Conservation (phyloP, 2,888 invertebrate species). For the Patella ulyssiponensis region DNA sequence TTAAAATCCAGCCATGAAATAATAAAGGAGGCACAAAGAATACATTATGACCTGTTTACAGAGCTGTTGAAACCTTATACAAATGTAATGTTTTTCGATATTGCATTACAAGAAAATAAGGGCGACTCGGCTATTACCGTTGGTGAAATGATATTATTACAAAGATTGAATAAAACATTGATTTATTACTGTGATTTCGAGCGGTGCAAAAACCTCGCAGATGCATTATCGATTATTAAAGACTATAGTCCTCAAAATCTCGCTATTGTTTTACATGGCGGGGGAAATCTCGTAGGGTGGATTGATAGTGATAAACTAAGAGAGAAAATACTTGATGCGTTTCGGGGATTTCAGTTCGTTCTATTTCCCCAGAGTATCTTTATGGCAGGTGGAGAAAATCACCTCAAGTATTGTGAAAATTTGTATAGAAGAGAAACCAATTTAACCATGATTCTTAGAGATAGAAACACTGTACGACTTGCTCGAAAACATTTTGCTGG, state of each 20-base stretch:
- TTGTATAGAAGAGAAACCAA: background rate
- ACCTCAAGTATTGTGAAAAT: background rate
- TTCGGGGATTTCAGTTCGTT: background rate
- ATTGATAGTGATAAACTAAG: background rate
- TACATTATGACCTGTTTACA: conserved; percentile 21
- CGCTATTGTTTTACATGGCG: conserved; percentile 43
- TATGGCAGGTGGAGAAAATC: background rate
- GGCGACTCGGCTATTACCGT: conserved; percentile 43
- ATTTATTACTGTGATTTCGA: conserved; percentile 16
- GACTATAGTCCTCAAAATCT: conserved; percentile 23
- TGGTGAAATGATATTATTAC: conserved; percentile 35
- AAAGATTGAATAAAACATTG: conserved; percentile 26
- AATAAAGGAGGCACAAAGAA: conserved; percentile 25
- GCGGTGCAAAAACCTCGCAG: background rate
- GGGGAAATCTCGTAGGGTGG: conserved; percentile 35
- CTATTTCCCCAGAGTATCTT: conserved; percentile 1
- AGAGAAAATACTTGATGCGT: background rate
- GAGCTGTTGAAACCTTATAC: conserved; percentile 19
- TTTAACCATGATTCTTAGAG: conserved; percentile 10
- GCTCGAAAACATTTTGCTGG: conserved; percentile 20
- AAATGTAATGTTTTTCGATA: conserved; percentile 41
- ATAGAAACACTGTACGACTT: conserved; percentile 10
- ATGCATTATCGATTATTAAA: background rate
- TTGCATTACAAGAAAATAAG: conserved; percentile 39
- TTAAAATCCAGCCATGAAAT: too few species aligned